Conservation (phyloP, 2,797 vertebrate genomes). For the Octomys mimax region DNA sequence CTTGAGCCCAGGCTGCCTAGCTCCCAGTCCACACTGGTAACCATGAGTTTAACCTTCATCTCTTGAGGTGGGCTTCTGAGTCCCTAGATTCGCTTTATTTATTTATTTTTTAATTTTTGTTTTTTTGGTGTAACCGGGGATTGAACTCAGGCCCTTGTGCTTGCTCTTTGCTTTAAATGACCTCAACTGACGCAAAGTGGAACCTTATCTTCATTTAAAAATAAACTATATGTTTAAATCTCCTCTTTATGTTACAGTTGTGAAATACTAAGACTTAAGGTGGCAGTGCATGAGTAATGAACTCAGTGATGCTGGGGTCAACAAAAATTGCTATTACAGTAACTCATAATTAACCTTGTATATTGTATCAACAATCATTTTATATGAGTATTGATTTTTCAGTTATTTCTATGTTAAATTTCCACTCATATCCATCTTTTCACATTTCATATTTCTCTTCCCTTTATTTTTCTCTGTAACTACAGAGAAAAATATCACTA, state of each 20-base stretch:
- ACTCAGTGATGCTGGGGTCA: background rate
- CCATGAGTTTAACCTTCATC: background rate
- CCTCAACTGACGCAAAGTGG: background rate
- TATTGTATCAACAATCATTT: background rate
- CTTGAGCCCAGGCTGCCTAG: background rate
- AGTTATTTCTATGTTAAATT: background rate
- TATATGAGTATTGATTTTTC: background rate
- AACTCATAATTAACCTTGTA: background rate
- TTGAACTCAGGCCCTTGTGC: no score
- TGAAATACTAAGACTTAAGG: background rate
- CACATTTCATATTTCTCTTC: background rate
- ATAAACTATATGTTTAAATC: background rate
- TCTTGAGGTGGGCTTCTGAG: background rate
- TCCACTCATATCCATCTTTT: background rate
- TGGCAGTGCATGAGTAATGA: background rate
- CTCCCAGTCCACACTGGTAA: background rate
- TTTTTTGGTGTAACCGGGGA: no score
- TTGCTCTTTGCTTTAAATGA: background rate
- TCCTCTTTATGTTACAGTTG: background rate
- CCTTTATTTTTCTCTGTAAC: background rate
- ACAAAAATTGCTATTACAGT: background rate
- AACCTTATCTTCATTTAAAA: background rate
- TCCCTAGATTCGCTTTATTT: background rate
- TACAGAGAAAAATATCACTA: background rate
- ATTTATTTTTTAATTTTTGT: no score